Conservation (phyloP, 64 coral and sea anemone species). For the Hydrozoanthus tunicans region DNA sequence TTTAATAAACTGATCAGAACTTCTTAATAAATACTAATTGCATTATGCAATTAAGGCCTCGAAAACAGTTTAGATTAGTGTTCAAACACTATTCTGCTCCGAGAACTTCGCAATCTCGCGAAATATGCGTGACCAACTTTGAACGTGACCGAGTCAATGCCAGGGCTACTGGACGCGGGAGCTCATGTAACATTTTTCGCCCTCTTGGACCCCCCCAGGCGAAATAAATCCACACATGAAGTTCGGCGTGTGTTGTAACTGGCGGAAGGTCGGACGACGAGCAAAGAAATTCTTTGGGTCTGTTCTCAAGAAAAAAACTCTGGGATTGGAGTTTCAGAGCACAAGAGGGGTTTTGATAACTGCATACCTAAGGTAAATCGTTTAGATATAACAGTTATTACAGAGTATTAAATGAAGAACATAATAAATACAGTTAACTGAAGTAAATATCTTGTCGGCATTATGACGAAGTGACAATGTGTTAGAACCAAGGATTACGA, state of each 20-base stretch:
- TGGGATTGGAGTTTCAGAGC: not conserved
- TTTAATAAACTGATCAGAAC: too few relatives aligned
- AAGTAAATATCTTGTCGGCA: not conserved
- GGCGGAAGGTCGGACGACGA: not conserved
- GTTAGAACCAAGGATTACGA: not conserved
- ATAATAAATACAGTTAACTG: not conserved
- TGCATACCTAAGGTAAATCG: constrained; percentile 15
- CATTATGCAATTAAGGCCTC: too few relatives aligned
- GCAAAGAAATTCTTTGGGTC: not conserved
- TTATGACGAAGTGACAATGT: not conserved
- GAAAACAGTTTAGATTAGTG: too few relatives aligned
- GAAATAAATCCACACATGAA: not conserved
- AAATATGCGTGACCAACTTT: not conserved
- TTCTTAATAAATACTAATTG: too few relatives aligned
- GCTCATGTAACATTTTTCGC: not conserved
- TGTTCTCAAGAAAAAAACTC: not conserved
- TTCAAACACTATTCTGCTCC: too few relatives aligned
- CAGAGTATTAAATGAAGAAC: not conserved
- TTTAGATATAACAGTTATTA: not conserved
- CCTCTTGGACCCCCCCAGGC: constrained; percentile 2
- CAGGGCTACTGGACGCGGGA: too few relatives aligned
- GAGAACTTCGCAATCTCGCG: not conserved
- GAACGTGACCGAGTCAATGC: not conserved
- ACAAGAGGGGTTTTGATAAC: not conserved
- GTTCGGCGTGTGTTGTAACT: too few relatives aligned